Evolutionary conservation across 2,888 invertebrate species (phyloP).

Genomic region (Steinernema scapterisci): DNA sequence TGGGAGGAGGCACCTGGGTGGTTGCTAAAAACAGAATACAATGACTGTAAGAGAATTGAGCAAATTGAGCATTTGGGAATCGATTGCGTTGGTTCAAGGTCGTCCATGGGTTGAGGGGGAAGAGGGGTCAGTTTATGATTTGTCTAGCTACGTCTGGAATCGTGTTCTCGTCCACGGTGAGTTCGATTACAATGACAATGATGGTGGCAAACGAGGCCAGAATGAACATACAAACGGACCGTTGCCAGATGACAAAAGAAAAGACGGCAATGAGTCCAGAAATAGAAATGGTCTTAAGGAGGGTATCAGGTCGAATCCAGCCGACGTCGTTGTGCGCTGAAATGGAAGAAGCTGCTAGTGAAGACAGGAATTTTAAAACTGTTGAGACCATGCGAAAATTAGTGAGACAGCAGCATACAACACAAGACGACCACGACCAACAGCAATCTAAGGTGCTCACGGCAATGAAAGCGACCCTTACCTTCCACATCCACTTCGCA

Average conservation of each 20-base stretch:
- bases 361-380: constrained; percentile 17
- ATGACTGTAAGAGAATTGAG: neutral
- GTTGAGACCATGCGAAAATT: neutral
- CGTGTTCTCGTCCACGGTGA: constrained; percentile 50
- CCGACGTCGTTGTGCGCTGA: constrained; percentile 49
- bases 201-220: constrained; percentile 47
- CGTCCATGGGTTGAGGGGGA: no score
- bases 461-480: constrained; percentile 37
- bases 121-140: constrained; percentile 9
- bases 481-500: constrained; percentile 65
- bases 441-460: constrained; percentile 20
- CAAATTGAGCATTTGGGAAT: neutral
- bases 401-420: neutral
- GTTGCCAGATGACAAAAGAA: constrained; percentile 53
- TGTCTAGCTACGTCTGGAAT: constrained; percentile 38
- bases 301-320: constrained; percentile 49
- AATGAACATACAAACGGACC: constrained; percentile 45
- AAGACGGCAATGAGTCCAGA: constrained; percentile 53
- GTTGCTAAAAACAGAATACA: neutral
- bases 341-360: constrained; percentile 36
- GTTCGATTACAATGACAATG: constrained; percentile 50
- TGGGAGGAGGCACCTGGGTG: constrained; percentile 4
- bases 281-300: constrained; percentile 53
- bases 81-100: constrained; percentile 2
- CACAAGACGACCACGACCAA: constrained; percentile 27